Base-by-base conservation (phyloP, 1,140 invertebrate genomes). In the Macrobrachium nipponense region DNA sequence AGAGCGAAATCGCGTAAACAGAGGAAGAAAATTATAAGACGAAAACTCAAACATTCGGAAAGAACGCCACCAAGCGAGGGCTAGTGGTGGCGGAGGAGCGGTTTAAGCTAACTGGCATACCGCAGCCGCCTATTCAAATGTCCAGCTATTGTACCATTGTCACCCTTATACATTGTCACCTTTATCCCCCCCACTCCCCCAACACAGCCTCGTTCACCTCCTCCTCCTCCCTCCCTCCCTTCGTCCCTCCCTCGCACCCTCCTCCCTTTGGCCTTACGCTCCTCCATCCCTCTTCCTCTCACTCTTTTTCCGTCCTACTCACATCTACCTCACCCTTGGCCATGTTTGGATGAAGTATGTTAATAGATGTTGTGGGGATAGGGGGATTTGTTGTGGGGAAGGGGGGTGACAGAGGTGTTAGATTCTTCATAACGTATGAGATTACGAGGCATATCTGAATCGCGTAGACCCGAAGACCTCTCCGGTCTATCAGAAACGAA, bases 311-410 rank as follows among this genome's bases (percentile, higher is more conserved):
- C 72, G 51, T 14, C 73, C 73, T n/a, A 44, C n/a, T 20, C 44
- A n/a, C 43, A 18, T 43, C 12, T 20, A n/a, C 73, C 73, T 20
- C 73, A 58, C 73, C 73, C 44, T 76, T 58, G n/a, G 8, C 73
- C 73, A 76, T 76, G 73, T 76, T 76, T 76, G 73, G 73, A n/a
- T 59, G 18, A 76, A 76, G 44, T 43, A 76, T 76, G 73, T 59
- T 76, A 76, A 76, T 76, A 51, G 51, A 51, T 51, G 51, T 51
- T 51, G 51, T 51, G 51, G 51, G 51, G 51, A 51, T 51, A 10
- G 73, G 73, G 73, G 15, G 44, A 18, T 20, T 12, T 15, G 15
- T 12, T 3, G 73, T 11, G 73, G 17, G 17, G 51, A 8, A 23
- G 23, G 14, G 27, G 72, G 7, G 12, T 58, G 18, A 59, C 73